phyloP scores from a whole-genome alignment of 2,888 invertebrate genomes.

The Lepeophtheirus nordmannii region DNA sequence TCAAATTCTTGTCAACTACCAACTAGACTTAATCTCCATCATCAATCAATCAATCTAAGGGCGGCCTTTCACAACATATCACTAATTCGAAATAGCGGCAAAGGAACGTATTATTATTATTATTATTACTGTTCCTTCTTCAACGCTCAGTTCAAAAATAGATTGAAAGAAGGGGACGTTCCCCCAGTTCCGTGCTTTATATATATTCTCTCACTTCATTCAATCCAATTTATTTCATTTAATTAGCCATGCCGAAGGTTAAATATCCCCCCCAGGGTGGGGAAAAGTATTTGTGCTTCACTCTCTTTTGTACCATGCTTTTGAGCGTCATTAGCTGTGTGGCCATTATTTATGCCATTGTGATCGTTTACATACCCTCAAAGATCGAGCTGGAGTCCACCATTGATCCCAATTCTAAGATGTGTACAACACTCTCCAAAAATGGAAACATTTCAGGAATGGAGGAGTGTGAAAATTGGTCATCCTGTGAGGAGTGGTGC shows the following conservation, averaged over 20 bases:
- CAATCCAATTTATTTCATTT: too few species aligned
- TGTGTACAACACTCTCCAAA: slow-evolving; percentile 59
- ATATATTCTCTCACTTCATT: too few species aligned
- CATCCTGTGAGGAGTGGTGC: slow-evolving; percentile 84
- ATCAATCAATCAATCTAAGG: too few species aligned
- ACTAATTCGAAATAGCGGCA: too few species aligned
- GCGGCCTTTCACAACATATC: too few species aligned
- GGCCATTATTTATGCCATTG: slow-evolving; percentile 72
- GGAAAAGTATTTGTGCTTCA: slow-evolving; percentile 21
- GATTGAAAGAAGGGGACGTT: too few species aligned
- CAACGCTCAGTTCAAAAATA: too few species aligned
- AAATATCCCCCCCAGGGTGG: slow-evolving; percentile 23
- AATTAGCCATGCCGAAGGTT: slow-evolving; percentile 11
- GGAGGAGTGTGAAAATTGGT: slow-evolving; percentile 42
- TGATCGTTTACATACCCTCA: slow-evolving; percentile 79
- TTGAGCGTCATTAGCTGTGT: slow-evolving; percentile 64
- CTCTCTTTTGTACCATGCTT: slow-evolving; percentile 22
- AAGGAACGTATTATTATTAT: too few species aligned
- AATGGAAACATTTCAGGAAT: slow-evolving; percentile 47
- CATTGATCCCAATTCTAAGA: slow-evolving; percentile 58
- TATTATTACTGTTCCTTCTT: too few species aligned
- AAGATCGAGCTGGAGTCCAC: slow-evolving; percentile 67
- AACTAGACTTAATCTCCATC: too few species aligned
- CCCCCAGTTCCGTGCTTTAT: too few species aligned
- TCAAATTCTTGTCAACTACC: too few species aligned